Evolutionary conservation across 2,888 invertebrate genomes (phyloP).

Genomic region (Campoplex nolae): DNA sequence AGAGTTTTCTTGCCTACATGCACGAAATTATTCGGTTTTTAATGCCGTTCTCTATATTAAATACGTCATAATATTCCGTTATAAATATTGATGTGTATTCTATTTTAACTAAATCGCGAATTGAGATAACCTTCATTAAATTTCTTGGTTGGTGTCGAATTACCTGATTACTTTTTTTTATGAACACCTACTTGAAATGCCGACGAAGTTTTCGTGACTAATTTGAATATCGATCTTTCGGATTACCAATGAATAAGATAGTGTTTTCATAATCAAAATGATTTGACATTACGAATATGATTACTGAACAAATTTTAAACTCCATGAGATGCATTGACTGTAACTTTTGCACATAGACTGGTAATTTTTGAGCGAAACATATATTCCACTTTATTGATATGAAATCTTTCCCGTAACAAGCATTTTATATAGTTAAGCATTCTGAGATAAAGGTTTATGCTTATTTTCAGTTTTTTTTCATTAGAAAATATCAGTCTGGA

Average conservation of each 20-base stretch:
- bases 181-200: background rate
- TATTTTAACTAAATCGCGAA: background rate
- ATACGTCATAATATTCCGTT: background rate
- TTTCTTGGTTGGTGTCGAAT: background rate
- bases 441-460: background rate
- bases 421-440: background rate
- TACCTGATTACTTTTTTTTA: conserved; percentile 1
- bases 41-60: background rate
- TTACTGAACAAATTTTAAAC: background rate
- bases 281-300: background rate
- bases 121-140: background rate
- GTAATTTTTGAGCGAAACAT: no score
- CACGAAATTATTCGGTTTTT: background rate
- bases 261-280: background rate
- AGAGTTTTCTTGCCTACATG: background rate
- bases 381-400: background rate
- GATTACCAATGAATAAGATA: background rate
- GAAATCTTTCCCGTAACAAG: background rate
- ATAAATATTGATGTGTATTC: background rate
- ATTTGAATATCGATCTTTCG: conserved; percentile 9
- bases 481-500: background rate
- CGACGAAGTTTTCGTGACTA: background rate
- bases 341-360: no score
- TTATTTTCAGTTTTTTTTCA: background rate
- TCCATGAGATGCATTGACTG: background rate